Base-by-base conservation (phyloP, 2,888 invertebrate species). In the Coenonympha arcania region DNA sequence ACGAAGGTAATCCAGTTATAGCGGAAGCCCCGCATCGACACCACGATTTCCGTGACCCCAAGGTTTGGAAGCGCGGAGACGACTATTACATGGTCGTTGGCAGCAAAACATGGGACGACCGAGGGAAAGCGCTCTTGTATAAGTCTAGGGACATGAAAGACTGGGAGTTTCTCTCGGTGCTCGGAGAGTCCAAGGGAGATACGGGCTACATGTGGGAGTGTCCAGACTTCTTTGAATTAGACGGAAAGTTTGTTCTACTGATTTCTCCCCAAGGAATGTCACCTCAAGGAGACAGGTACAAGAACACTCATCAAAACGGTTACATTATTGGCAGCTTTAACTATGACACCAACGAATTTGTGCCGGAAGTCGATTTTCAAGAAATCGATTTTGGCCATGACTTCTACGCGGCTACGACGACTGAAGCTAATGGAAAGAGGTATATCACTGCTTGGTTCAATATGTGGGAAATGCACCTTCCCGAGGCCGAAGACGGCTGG, bases 131-230 rank as follows among this genome's bases (percentile, higher is more conserved):
- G 0, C 59, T 87, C 4, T 58, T 87, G 1, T 87, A 85, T 44
- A 73, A 79, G 57, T 87, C 87, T 1, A 41, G 48, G 6, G 76
- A 88, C 57, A 56, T 88, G 59, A 64, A 65, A 30, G 63, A 55
- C 6, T 87, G 87, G 87, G 77, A 80, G 36, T 84, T 74, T 37
- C 59, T 85, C 33, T 68, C 60, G 5, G 71, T 79, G 6, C 50
- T 87, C 2, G 84, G 67, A 26, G 81, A 83, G 60, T 79, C 85
- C 1, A 62, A 72, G 2, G 78, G 76, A 9, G 69, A 71, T 11
- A 56, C 76, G 59, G 81, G 81, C 1, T 85, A 80, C 46, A 86
- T 87, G 84, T 88, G 86, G 84, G 88, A 88, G 57, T 88, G 88
- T 54, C 88, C 88, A 0, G 87, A 88, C 54, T 81, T 88, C 50